phyloP scores from a whole-genome alignment of 2,888 invertebrate genomes.

The Clunio marinus region DNA sequence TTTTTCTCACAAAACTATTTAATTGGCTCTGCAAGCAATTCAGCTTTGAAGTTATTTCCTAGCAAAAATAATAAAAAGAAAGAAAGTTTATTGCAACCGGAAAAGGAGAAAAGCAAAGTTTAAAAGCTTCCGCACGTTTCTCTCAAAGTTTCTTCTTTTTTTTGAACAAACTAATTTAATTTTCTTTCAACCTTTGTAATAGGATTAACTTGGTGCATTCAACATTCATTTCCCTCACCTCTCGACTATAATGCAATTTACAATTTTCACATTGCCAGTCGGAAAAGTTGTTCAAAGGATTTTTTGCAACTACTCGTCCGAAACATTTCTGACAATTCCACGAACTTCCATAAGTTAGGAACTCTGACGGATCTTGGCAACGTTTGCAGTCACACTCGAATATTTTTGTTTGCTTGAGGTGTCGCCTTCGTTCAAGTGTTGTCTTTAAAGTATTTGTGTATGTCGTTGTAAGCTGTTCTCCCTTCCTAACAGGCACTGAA shows the following conservation, averaged over 20 bases:
- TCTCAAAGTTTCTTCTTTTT: neutral
- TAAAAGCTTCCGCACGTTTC: neutral
- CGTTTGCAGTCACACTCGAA: conserved; percentile 63
- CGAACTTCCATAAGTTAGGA: conserved; percentile 25
- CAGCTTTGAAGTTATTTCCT: conserved; percentile 21
- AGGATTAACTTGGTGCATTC: no score
- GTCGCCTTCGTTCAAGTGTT: conserved; percentile 49
- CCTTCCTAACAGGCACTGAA: conserved; percentile 56
- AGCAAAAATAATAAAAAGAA: neutral
- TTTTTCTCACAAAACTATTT: conserved; percentile 15
- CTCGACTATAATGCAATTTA: neutral
- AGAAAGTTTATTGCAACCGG: neutral
- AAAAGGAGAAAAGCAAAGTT: neutral
- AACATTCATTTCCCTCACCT: no score
- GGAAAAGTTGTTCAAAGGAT: conserved; percentile 10
- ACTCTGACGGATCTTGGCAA: conserved; percentile 24
- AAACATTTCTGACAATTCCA: conserved; percentile 15
- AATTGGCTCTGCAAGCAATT: conserved; percentile 17
- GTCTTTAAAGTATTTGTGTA: conserved; percentile 53
- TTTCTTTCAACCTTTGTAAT: neutral
- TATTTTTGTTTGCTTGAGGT: conserved; percentile 60
- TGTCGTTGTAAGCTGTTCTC: conserved; percentile 62
- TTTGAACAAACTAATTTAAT: neutral
- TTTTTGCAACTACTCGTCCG: conserved; percentile 2
- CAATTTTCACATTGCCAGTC: conserved; percentile 29